These are phyloP conservation scores for Tamandua tetradactyla DNA, from an alignment of 2,797 vertebrate genomes.

Conservation along the genomic window DNA sequence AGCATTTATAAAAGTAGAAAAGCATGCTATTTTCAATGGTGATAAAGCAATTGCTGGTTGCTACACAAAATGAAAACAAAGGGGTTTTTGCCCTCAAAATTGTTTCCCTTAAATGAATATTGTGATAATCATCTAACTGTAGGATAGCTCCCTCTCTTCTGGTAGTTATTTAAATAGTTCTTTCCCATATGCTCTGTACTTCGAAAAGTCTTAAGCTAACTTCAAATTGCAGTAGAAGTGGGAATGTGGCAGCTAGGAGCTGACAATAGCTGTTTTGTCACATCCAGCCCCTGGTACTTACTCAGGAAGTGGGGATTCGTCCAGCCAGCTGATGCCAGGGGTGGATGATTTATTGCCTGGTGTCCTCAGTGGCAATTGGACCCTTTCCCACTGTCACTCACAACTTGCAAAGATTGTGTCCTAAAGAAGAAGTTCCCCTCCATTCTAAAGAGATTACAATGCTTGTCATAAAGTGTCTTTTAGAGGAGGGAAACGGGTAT, in stretches of 20 bases:
- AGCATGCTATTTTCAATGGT: background rate
- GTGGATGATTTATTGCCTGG: slow-evolving; percentile 98
- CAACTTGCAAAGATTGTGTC: slow-evolving; percentile 89
- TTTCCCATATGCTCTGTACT: slow-evolving; percentile 46
- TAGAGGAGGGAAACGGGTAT: slow-evolving; percentile 90
- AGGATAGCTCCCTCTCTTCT: slow-evolving; percentile 53
- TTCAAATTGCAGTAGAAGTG: slow-evolving; percentile 83
- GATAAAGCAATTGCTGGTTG: background rate
- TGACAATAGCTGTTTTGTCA: slow-evolving; percentile 95
- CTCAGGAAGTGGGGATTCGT: slow-evolving; percentile 90
- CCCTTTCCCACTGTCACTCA: slow-evolving; percentile 96
- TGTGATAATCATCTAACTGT: background rate
- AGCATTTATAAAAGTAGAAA: background rate
- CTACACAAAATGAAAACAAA: slow-evolving; percentile 27
- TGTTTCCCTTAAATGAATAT: background rate
- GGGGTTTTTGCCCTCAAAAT: background rate
- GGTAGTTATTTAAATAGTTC: background rate
- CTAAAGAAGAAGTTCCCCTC: slow-evolving; percentile 91
- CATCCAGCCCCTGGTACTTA: slow-evolving; percentile 90
- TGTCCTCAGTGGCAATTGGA: slow-evolving; percentile 97
- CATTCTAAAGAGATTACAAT: slow-evolving; percentile 94
- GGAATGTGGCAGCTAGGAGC: slow-evolving; percentile 81
- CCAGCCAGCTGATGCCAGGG: slow-evolving; percentile 90
- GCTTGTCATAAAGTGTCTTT: slow-evolving; percentile 95
- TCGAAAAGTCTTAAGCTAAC: slow-evolving; percentile 85